Base-by-base conservation (phyloP, 2,888 invertebrate species). In the Doris montereyensis region DNA sequence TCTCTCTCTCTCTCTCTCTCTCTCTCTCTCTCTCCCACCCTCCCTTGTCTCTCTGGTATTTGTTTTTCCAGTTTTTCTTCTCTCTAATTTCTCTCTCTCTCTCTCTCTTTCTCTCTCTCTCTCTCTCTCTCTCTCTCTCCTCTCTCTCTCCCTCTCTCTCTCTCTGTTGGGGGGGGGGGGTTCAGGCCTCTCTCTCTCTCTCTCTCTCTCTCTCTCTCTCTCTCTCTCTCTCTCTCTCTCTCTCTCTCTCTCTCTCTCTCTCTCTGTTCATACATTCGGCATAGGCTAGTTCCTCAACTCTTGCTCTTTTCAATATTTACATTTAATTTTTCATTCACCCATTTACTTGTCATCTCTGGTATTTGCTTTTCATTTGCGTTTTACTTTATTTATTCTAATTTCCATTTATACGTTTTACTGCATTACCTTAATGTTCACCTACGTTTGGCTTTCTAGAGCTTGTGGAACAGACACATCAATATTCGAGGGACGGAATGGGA, bases 51-150 rank as follows among this genome's bases (percentile, higher is more conserved):
- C 65, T 62, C 62, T 62, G 13, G n/a, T 62, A n/a, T 24, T 62
- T 62, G n/a, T 62, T 62, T 24, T 62, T 62, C 62, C 21, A n/a
- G n/a, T 62, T 62, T 24, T 62, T 62, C 62, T 62, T 62, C 62
- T n/a, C 21, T 24, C 21, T 62, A 13, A 5, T 62, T 24, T n/a
- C 21, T 24, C 21, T 62, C 62, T n/a, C 21, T 24, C 21, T 62
- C 62, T n/a, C 21, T 24, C 21, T 62, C 62, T n/a, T 62, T 24
- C 21, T 62, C 76, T 57, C 57, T 57, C 57, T 35, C 73, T 24
- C 32, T 28, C 57, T 35, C 73, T 57, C 21, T 21, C 26, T 73
- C 24, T 26, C 26, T 26, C 8, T 52, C 30, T 24, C 5, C 73
- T 73, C n/a, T 10, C 26, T 21, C 3, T 71, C 10, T n/a, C 17